Evolutionary conservation across 2,797 vertebrate species (phyloP).

Genomic region (Megaceryle alcyon): DNA sequence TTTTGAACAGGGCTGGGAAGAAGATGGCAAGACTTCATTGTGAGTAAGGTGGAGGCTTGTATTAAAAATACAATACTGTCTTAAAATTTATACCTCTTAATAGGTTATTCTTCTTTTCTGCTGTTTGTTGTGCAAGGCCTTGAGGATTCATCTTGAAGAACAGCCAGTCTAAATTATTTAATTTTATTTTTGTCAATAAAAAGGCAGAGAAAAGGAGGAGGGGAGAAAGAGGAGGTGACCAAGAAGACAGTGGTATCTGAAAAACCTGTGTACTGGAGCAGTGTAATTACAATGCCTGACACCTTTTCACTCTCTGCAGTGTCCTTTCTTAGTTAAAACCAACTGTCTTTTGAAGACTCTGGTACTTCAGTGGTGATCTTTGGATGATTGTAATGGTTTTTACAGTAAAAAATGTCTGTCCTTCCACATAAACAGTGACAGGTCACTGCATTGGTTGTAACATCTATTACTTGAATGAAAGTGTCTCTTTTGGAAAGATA

Average conservation of each 20-base stretch:
- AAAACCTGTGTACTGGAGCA: not conserved
- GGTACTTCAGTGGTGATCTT: not conserved
- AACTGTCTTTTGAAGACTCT: not conserved
- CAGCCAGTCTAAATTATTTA: not conserved
- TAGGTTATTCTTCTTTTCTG: not conserved
- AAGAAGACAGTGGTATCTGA: not conserved
- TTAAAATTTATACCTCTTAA: not conserved
- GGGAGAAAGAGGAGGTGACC: not conserved
- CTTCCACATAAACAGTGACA: not conserved
- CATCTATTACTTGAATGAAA: not conserved
- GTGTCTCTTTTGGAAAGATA: not conserved
- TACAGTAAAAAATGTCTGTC: not conserved
- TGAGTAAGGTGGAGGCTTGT: not conserved
- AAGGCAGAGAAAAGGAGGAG: not conserved
- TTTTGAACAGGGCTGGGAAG: not conserved
- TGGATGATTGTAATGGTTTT: not conserved
- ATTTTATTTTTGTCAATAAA: not conserved
- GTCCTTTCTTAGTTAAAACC: not conserved
- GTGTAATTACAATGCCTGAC: not conserved
- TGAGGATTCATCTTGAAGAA: not conserved
- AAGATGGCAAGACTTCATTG: not conserved
- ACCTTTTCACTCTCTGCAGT: not conserved
- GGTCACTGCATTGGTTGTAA: not conserved
- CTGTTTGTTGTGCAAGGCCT: not conserved
- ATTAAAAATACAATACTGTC: not conserved